These are phyloP conservation scores for Drosophila willistoni DNA, from an alignment of 1,140 invertebrate species.

Conservation along the genomic window DNA sequence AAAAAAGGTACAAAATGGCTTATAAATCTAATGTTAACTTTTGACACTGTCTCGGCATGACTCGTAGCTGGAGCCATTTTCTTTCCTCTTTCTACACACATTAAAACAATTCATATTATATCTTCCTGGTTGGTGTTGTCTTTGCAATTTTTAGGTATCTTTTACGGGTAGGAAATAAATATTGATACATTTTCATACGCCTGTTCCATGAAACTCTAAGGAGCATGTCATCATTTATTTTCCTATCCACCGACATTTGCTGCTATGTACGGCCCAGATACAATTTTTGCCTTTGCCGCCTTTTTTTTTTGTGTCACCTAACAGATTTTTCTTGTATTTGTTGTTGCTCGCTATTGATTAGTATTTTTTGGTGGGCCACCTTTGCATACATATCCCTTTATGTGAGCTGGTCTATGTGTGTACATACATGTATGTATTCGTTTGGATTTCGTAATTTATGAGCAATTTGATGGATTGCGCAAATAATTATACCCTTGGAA, in stretches of 20 bases:
- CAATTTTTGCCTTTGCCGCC: conserved; percentile 33
- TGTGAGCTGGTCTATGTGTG: conserved; percentile 1
- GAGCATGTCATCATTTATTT: conserved; percentile 70
- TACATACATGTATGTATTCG: conserved; percentile 6
- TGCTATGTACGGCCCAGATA: conserved; percentile 36
- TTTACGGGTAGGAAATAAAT: conserved; percentile 58
- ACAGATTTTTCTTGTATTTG: conserved; percentile 55
- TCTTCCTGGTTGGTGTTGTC: conserved; percentile 46
- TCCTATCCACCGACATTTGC: conserved; percentile 28
- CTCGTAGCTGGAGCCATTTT: conserved; percentile 53
- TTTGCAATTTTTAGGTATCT: conserved; percentile 59
- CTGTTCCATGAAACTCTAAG: conserved; percentile 55
- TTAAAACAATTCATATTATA: conserved; percentile 58
- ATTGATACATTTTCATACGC: conserved; percentile 64
- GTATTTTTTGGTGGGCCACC: conserved; percentile 60
- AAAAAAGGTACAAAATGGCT: conserved; percentile 37
- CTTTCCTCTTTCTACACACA: conserved; percentile 30
- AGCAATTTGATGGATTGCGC: conserved; percentile 67
- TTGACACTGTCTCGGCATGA: conserved; percentile 66
- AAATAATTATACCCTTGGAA: conserved; percentile 47
- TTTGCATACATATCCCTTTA: conserved; percentile 19
- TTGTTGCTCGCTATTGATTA: conserved; percentile 59
- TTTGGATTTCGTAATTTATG: conserved; percentile 64
- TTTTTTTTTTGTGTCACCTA: conserved; percentile 62
- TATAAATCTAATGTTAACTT: conserved; percentile 76